Evolutionary conservation across 2,797 vertebrate genomes (phyloP), one percentile per base, ranked within the genome.

Genomic region (Kryptolebias ocellatus): DNA sequence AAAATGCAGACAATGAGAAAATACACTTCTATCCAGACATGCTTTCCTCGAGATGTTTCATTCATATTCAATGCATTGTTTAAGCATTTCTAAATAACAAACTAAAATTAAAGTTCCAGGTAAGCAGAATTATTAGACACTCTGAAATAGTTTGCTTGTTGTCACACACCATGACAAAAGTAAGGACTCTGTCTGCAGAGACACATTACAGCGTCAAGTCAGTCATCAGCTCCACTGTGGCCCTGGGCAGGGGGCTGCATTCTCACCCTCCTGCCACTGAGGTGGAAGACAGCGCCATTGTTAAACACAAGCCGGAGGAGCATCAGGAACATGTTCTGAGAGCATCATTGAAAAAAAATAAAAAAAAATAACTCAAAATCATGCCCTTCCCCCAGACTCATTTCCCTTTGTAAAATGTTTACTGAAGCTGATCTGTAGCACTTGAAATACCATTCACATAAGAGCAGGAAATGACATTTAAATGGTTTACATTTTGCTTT

Each of bases 291-390:
- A 46, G 46, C 60, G 70, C 39, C 78, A 74, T 78, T 77, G 75
- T 84, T 83, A 86, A 81, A 72, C 67, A 67, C 45, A 60, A 55
- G 68, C 83, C 65, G 4, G 18, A 73, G 71, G 74, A 79, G 6
- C 27, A 47, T 29, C 42, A 47, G 50, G 31, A 67, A 45, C 16
- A 54, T 1, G 20, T 34, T 85, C 53, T 28, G 39, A 74, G 59
- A 81, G 34, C 27, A 66, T 72, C 55, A 60, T 73, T 61, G 28
- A 44, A 49, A 52, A 39, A 34, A 34, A 2, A 52, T 12, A 34
- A 34, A 4, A 34, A 42, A 42, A 42, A 12, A 14, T 12, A 42
- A 12, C 6, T 50, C 27, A 63, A 58, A 16, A 53, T 58, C 60
- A 65, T 47, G 31, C 47, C 61, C n/a, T 46, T 31, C 18, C 55